Evolutionary conservation across 2,888 invertebrate genomes (phyloP), one percentile per base, ranked within the genome.

Genomic region (Drosophila meridionalis): DNA sequence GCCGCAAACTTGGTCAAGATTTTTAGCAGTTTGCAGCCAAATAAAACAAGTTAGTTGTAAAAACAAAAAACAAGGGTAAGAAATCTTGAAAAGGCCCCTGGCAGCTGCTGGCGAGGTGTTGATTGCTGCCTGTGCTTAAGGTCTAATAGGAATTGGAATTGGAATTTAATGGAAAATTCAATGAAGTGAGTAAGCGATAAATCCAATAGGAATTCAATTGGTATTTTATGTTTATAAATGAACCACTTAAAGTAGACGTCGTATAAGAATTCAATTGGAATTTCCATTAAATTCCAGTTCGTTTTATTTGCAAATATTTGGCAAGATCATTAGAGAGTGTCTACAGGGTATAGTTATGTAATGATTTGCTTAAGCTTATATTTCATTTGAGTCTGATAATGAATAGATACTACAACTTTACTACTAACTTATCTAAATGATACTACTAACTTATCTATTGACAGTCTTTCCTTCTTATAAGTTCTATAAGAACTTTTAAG

Each of bases 1-100:
- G 42, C 53, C 20, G 36, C 12, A 36, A 52, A 58, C 52, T 61
- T 64, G 76, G 43, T 52, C 76, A 76, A 74, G 50, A 57, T 63
- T 45, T n/a, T 58, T 32, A 57, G 12, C 48, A 50, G 26, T 28
- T 26, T n/a, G 9, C 26, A 56, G 43, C 30, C n/a, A 58, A 48
- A 43, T 26, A 62, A 69, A 71, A 57, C 38, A 3, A 50, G 36
- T 43, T 32, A 14, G 43, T 48, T 63, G 64, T 43, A 30, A 55
- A 55, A n/a, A n/a, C n/a, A 42, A 42, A 42, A 9, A 6, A n/a
- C 42, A 36, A 57, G 56, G 26, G 9, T 28, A 50, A 50, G n/a
- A 38, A 26, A 26, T 36, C n/a, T 28, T 40, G 48, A 55, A 14
- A 28, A 34, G 34, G 34, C 45, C 20, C 43, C 53, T 53, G 45